Percentiles rank a stretch among this genome's conserved stretches.
phyloP scores from a whole-genome alignment of 2,797 vertebrate species.

The Acanthurus lineatus region DNA sequence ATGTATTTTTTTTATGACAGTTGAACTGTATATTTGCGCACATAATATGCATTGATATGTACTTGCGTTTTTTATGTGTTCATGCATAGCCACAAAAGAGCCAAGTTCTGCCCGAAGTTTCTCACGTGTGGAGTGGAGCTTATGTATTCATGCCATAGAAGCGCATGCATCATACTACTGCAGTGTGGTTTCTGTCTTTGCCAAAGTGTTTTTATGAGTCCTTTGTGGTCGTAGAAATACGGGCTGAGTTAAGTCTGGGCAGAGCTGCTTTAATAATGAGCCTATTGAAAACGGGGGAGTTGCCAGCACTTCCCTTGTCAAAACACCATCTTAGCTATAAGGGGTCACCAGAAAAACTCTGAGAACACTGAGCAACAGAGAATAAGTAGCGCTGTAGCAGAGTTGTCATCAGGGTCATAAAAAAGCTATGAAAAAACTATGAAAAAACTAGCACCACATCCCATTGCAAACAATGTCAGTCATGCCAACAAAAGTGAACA shows the following conservation, averaged over 20 bases:
- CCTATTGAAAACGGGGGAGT: constrained; percentile 76
- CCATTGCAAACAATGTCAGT: constrained; percentile 5
- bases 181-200: constrained; percentile 68
- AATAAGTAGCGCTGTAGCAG: constrained; percentile 37
- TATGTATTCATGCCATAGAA: constrained; percentile 17
- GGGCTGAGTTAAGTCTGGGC: constrained; percentile 66
- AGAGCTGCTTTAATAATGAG: constrained; percentile 79
- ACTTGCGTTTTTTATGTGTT: constrained; percentile 1
- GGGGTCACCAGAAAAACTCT: constrained; percentile 64
- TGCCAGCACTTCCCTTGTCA: constrained; percentile 75
- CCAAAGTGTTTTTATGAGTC: constrained; percentile 79
- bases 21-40: no score
- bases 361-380: constrained; percentile 36
- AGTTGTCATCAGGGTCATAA: constrained; percentile 33
- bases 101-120: constrained; percentile 52
- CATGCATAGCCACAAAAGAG: constrained; percentile 49
- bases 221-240: constrained; percentile 76
- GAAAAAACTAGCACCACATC: constrained; percentile 2
- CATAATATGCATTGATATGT: no score
- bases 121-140: constrained; percentile 28
- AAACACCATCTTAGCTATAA: constrained; percentile 69
- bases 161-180: constrained; percentile 49
- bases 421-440: not conserved
- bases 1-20: no score
- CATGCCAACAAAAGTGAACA: not conserved